Evolutionary conservation across 1,140 invertebrate species (phyloP).

Genomic region (Drosophila aff.): DNA sequence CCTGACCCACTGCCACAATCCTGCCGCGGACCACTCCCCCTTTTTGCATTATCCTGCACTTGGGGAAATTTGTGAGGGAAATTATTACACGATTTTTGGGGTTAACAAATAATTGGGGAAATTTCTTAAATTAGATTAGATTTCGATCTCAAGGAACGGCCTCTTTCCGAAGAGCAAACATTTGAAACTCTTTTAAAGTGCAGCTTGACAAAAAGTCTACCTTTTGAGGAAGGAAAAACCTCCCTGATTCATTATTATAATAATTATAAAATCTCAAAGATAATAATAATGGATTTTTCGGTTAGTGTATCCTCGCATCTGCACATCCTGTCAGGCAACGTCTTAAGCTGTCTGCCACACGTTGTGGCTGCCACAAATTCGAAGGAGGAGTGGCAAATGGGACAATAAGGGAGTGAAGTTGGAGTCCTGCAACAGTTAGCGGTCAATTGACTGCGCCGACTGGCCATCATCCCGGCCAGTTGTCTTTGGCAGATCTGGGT

Average conservation of each 20-base stretch:
- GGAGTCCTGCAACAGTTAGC: constrained; percentile 52
- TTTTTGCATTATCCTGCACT: constrained; percentile 17
- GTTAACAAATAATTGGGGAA: background rate
- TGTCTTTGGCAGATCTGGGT: constrained; percentile 47
- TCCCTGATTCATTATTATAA: background rate
- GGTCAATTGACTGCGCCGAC: constrained; percentile 54
- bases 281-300: background rate
- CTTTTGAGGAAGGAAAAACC: no score
- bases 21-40: background rate
- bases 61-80: background rate
- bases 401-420: constrained; percentile 11
- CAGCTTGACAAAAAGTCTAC: background rate
- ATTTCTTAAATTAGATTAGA: background rate
- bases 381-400: constrained; percentile 9
- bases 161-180: background rate
- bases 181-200: background rate
- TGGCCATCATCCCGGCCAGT: constrained; percentile 30
- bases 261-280: no score
- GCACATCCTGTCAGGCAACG: constrained; percentile 24
- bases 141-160: no score
- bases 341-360: constrained; percentile 56
- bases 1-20: constrained; percentile 15
- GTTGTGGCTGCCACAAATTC: constrained; percentile 40
- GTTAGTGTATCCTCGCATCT: constrained; percentile 5
- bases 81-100: background rate